Conservation (phyloP, 92 coral and sea anemone species). For the Montipora capitata region DNA sequence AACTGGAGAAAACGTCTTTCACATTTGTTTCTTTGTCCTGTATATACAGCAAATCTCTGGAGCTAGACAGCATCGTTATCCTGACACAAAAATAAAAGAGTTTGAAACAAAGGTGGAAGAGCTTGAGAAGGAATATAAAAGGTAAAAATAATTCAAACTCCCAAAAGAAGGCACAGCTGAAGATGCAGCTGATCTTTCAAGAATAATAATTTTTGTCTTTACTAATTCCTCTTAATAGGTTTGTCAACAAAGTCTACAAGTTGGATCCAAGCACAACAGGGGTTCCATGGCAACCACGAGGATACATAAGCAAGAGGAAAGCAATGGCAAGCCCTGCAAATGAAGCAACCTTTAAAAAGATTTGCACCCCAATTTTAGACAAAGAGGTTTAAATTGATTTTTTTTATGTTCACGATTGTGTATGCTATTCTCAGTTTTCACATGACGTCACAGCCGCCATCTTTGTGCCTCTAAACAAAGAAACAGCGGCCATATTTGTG, state of each 20-base stretch:
- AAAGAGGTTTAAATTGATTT: constrained; percentile 58
- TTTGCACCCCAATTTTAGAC: constrained; percentile 88
- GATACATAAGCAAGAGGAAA: constrained; percentile 92
- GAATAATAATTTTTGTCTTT: no score
- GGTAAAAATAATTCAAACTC: constrained; percentile 37
- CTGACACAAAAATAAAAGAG: constrained; percentile 90
- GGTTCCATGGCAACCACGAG: constrained; percentile 96
- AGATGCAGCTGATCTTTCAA: no score
- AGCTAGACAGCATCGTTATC: constrained; percentile 93
- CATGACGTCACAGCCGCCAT: no score
- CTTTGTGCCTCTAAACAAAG: no score
- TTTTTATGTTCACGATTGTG: not conserved
- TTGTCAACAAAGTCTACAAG: constrained; percentile 85
- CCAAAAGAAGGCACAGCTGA: no score
- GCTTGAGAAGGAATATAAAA: constrained; percentile 92
- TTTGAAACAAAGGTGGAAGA: constrained; percentile 86
- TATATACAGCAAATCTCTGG: constrained; percentile 87
- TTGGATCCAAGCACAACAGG: constrained; percentile 93
- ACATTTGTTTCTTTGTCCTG: no score
- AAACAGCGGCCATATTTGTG: no score
- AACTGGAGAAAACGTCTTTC: not conserved
- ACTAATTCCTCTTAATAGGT: constrained; percentile 44
- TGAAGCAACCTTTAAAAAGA: constrained; percentile 68
- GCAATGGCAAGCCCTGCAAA: constrained; percentile 15
- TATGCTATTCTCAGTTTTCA: not conserved